Evolutionary conservation across 2,888 invertebrate genomes (phyloP).

Genomic region (Ennomos quercinarius): DNA sequence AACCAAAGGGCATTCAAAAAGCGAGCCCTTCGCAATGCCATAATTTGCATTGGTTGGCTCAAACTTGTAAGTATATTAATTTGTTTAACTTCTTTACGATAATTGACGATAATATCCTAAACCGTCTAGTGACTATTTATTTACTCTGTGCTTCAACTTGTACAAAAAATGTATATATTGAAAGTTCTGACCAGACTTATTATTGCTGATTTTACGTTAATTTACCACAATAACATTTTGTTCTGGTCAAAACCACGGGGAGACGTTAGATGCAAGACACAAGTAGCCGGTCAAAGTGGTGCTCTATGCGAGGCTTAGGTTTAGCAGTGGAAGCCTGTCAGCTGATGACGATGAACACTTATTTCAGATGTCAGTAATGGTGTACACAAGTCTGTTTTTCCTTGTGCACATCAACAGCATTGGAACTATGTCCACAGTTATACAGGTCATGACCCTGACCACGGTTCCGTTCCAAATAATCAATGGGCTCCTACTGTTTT

Average conservation of each 20-base stretch:
- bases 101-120: not conserved
- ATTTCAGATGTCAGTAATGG: constrained; percentile 58
- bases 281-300: too few relatives aligned
- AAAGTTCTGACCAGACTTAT: too few relatives aligned
- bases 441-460: constrained; percentile 48
- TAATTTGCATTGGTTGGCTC: constrained; percentile 63
- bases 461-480: constrained; percentile 50
- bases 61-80: constrained; percentile 57
- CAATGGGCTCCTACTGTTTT: constrained; percentile 54
- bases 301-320: too few relatives aligned
- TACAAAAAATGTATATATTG: too few relatives aligned
- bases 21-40: constrained; percentile 53
- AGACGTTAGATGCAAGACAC: too few relatives aligned
- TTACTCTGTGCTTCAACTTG: too few relatives aligned
- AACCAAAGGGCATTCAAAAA: constrained; percentile 44
- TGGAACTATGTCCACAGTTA: constrained; percentile 42
- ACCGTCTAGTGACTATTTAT: too few relatives aligned
- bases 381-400: constrained; percentile 48
- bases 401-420: constrained; percentile 46
- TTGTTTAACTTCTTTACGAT: not conserved
- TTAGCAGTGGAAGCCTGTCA: too few relatives aligned
- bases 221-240: too few relatives aligned
- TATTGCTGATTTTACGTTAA: too few relatives aligned
- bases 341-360: too few relatives aligned
- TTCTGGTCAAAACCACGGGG: too few relatives aligned